Percentiles rank a stretch among this genome's conserved stretches.
phyloP scores from a whole-genome alignment of 1,140 invertebrate species.

The Thaumetopoea pityocampa region DNA sequence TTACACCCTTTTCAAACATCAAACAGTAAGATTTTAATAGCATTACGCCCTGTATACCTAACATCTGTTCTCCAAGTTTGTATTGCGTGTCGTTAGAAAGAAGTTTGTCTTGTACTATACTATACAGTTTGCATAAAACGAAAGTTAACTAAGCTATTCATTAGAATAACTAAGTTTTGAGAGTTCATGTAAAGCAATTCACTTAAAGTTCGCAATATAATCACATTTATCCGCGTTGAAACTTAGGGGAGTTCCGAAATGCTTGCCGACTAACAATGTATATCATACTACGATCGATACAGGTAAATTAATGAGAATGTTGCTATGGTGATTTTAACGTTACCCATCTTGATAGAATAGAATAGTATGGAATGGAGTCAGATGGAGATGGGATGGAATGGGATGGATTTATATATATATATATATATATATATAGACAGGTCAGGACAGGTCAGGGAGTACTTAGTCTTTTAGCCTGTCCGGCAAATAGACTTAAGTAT shows the following conservation, averaged over 20 bases:
- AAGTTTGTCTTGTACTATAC: slow-evolving; percentile 1
- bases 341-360: too few relatives aligned
- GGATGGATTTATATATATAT: too few relatives aligned
- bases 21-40: slow-evolving; percentile 12
- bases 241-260: slow-evolving; percentile 25
- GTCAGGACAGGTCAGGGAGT: too few relatives aligned
- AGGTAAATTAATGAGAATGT: too few relatives aligned
- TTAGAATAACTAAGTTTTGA: slow-evolving; percentile 51
- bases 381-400: too few relatives aligned
- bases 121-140: slow-evolving; percentile 36
- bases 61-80: background rate
- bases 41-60: too few relatives aligned
- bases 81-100: slow-evolving; percentile 1
- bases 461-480: too few relatives aligned
- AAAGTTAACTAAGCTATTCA: slow-evolving; percentile 52
- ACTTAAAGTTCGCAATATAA: slow-evolving; percentile 56
- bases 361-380: too few relatives aligned
- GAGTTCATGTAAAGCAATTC: slow-evolving; percentile 54
- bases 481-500: too few relatives aligned
- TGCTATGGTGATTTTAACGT: too few relatives aligned
- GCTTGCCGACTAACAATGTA: slow-evolving; percentile 7
- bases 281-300: too few relatives aligned
- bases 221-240: slow-evolving; percentile 45
- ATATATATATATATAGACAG: too few relatives aligned
- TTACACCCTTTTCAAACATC: slow-evolving; percentile 17